Percentiles rank a stretch among this genome's conserved stretches.
Conservation (phyloP, 2,888 invertebrate species). For the Blera fallax region DNA sequence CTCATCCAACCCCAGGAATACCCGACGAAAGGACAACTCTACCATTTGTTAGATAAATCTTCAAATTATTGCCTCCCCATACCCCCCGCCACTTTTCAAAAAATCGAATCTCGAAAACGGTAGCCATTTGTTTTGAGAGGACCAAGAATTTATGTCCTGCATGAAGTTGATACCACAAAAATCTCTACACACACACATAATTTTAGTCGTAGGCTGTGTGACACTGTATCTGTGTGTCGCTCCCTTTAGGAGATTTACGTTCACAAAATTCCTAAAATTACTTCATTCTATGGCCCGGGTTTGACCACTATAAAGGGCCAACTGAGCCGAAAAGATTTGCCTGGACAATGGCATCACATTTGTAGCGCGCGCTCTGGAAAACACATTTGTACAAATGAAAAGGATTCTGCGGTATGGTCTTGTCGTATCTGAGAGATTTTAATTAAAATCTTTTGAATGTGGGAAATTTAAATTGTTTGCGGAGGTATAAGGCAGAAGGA, state of each 20-base stretch:
- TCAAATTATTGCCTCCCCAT: conserved; percentile 60
- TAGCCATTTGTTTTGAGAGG: conserved; percentile 50
- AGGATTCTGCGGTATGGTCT: not conserved
- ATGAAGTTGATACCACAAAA: conserved; percentile 18
- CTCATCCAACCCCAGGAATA: conserved; percentile 25
- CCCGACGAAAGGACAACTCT: conserved; percentile 13
- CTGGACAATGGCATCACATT: conserved; percentile 32
- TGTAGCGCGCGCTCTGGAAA: conserved; percentile 13
- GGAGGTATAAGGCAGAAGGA: not conserved
- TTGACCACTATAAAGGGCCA: conserved; percentile 11
- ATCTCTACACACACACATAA: conserved; percentile 12
- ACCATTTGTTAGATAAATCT: conserved; percentile 62
- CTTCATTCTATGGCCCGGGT: not conserved
- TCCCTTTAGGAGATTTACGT: conserved; percentile 24
- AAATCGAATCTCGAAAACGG: conserved; percentile 64
- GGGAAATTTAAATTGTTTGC: not conserved
- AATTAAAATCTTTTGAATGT: conserved; percentile 3
- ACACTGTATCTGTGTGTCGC: no score
- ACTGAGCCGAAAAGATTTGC: conserved; percentile 6
- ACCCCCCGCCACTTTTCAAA: conserved; percentile 16
- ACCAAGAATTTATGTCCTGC: conserved; percentile 52
- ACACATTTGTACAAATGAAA: conserved; percentile 24
- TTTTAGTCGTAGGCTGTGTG: not conserved
- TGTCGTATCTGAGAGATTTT: conserved; percentile 10
- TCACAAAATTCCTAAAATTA: conserved; percentile 35